Evolutionary conservation across 2,888 invertebrate genomes (phyloP), one percentile per base, ranked within the genome.

Genomic region (Sinohyriopsis cumingii): DNA sequence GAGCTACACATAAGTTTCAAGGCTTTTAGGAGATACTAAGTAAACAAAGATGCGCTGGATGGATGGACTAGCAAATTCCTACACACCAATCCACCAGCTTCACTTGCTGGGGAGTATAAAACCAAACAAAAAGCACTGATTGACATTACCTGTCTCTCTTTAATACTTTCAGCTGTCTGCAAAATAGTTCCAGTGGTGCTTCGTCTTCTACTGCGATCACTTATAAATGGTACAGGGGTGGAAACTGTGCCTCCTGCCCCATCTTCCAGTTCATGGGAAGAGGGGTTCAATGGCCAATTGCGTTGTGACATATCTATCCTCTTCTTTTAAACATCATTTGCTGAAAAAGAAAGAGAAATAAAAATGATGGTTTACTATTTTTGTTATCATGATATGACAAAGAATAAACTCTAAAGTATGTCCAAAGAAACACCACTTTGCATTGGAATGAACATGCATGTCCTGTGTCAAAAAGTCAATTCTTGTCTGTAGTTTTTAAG

Each of bases 61-160:
- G 24, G 59, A 66, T n/a, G 15, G 9, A 55, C 12, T 15, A 12
- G 6, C 7, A 33, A 9, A 33, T 33, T 33, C 33, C 7, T 33
- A 33, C 7, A 33, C 33, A 33, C 33, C 33, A 33, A 33, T 33
- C 33, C 33, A 33, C 12, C 55, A 64, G 22, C 22, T 55, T 65
- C 20, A 18, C 55, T 65, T 57, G 25, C 56, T 22, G 20, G 5
- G 24, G 45, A 45, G 45, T 59, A 22, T 20, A 45, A n/a, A 18
- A 19, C 20, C 19, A n/a, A 59, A 45, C n/a, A 22, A 28, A 63
- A 20, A 5, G 9, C 33, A 33, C 9, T 7, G 33, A 33, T 7
- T 33, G 18, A 5, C 20, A 22, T 6, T 72, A 85, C 86, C 83
- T 85, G 84, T 79, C 79, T 84, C 63, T 85, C 86, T 71, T 81